Conservation (phyloP, 2,797 vertebrate genomes). For the Sebastiscus albofasciatus region DNA sequence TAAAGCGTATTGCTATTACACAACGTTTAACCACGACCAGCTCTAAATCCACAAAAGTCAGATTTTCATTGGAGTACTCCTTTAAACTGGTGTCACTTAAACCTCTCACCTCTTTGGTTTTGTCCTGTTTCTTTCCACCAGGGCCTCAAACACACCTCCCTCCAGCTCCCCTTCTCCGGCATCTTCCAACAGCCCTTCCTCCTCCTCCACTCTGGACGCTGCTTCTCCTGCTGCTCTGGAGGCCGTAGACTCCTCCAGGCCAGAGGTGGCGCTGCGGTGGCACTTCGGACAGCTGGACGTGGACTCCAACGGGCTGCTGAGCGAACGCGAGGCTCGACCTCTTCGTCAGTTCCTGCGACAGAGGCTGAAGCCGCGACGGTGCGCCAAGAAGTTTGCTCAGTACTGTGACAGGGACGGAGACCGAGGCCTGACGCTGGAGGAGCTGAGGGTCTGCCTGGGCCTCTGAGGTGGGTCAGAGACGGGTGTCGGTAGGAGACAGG, state of each 20-base stretch:
- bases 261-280: conserved; percentile 62
- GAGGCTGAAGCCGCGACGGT: conserved; percentile 65
- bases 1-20: no score
- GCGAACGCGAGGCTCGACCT: conserved; percentile 67
- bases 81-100: background rate
- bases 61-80: background rate
- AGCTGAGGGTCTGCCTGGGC: conserved; percentile 71
- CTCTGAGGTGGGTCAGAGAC: conserved; percentile 30
- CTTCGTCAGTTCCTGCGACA: conserved; percentile 67
- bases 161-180: background rate
- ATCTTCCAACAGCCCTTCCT: background rate
- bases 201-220: background rate
- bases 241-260: background rate
- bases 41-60: background rate
- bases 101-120: background rate
- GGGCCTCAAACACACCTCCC: background rate
- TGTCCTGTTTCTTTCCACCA: conserved; percentile 5
- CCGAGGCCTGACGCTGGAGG: conserved; percentile 63
- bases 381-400: conserved; percentile 74
- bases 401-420: conserved; percentile 71
- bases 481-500: no score
- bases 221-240: background rate
- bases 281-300: conserved; percentile 70
- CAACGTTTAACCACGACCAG: no score
- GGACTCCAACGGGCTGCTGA: conserved; percentile 69